Base-by-base conservation (phyloP, 2,888 invertebrate genomes). In the Aspidapion aeneum region DNA sequence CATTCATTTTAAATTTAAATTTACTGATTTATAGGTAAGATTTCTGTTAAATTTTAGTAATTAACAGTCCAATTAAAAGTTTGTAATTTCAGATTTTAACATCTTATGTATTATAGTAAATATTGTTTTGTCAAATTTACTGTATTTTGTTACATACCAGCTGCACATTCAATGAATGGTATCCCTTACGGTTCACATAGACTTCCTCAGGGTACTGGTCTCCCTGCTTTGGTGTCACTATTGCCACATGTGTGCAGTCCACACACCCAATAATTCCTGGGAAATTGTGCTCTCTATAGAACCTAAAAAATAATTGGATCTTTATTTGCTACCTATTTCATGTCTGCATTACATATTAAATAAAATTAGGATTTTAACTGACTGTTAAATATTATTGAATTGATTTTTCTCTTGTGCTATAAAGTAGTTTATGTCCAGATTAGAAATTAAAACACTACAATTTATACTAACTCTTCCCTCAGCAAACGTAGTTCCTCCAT, bases 291-390 rank as follows among this genome's bases (percentile, higher is more conserved):
- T 19, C 21, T 21, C 16, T 2, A 55, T 55, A 55, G 21, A 55
- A 55, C 55, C 55, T 55, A 19, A 55, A 55, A 19, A 55, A 16
- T 5, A 18, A 55, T 9, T 20, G n/a, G n/a, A n/a, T n/a, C n/a
- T 50, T 51, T 60, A 77, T 78, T 77, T 75, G 81, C 81, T 63
- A 75, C 72, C 73, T 73, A 76, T 57, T 71, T 79, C 72, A 79
- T 79, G 68, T 79, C 80, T 55, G 69, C 68, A 63, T 75, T 77
- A 64, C n/a, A n/a, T n/a, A n/a, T n/a, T n/a, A n/a, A n/a, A n/a
- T n/a, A n/a, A n/a, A n/a, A n/a, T n/a, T n/a, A n/a, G n/a, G n/a
- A n/a, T n/a, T n/a, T n/a, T n/a, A n/a, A n/a, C n/a, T n/a, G n/a
- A n/a, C n/a, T n/a, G n/a, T n/a, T n/a, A n/a, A n/a, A n/a, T n/a